phyloP scores from a whole-genome alignment of 2,113 vertebrate genomes.

The Salvelinus fontinalis region DNA sequence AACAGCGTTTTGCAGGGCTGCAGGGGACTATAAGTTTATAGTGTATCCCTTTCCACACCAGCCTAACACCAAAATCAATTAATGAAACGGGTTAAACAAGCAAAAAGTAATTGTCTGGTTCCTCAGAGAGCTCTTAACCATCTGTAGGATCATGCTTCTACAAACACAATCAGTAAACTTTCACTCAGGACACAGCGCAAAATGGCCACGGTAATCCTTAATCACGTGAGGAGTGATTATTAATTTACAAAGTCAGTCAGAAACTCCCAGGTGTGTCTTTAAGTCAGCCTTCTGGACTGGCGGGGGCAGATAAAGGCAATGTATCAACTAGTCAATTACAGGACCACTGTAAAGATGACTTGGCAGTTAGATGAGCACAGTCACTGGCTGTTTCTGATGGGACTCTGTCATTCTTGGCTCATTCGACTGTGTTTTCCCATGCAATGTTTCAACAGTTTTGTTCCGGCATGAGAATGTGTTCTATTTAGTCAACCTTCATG shows the following conservation, averaged over 20 bases:
- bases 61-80: conserved; percentile 38
- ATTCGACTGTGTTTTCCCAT: too few species aligned
- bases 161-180: conserved; percentile 35
- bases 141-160: conserved; percentile 11
- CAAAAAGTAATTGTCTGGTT: conserved; percentile 29
- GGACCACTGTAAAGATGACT: too few species aligned
- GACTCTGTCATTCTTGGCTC: too few species aligned
- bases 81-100: conserved; percentile 18
- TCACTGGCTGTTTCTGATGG: too few species aligned
- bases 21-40: not conserved
- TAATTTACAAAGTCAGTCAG: conserved; percentile 25
- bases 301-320: too few species aligned
- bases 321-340: too few species aligned
- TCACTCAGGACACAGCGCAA: not conserved
- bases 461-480: too few species aligned
- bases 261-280: conserved; percentile 26
- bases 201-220: conserved; percentile 15
- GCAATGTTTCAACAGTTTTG: too few species aligned
- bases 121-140: conserved; percentile 8
- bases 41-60: not conserved
- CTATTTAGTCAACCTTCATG: too few species aligned
- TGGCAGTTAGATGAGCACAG: too few species aligned
- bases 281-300: not conserved
- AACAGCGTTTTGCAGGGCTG: not conserved
- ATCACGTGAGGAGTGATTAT: conserved; percentile 44